Conservation (phyloP, 1,140 invertebrate species). For the Drosophila obscura region DNA sequence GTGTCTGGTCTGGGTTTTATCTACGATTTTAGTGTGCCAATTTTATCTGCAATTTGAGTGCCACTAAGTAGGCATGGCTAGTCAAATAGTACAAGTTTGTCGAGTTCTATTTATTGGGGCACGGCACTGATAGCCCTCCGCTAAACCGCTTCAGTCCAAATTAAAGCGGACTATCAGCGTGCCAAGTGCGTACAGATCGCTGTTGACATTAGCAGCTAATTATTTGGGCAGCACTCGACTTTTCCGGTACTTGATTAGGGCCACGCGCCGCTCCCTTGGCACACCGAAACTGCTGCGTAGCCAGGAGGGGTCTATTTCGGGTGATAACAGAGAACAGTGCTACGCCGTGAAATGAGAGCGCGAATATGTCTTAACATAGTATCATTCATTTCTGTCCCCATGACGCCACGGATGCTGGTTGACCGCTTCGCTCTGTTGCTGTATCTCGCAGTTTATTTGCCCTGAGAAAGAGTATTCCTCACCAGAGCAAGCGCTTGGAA, state of each 20-base stretch:
- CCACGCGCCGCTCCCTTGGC: conserved; percentile 53
- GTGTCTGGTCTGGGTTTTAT: conserved; percentile 46
- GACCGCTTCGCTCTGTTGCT: conserved; percentile 19
- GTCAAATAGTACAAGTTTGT: conserved; percentile 13
- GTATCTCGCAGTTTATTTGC: conserved; percentile 40
- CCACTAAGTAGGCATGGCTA: not conserved
- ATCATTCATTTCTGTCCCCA: conserved; percentile 7
- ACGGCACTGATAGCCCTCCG: conserved; percentile 18
- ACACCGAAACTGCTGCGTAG: conserved; percentile 36
- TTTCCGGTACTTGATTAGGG: conserved; percentile 53
- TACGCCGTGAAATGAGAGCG: not conserved
- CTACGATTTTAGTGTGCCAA: conserved; percentile 7
- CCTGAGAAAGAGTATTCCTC: not conserved
- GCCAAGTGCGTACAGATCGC: not conserved
- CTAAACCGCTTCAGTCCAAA: conserved; percentile 23
- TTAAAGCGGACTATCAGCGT: conserved; percentile 3
- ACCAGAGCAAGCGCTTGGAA: no score
- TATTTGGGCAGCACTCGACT: conserved; percentile 54
- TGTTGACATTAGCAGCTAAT: conserved; percentile 52
- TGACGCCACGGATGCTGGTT: conserved; percentile 43
- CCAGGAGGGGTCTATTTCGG: conserved; percentile 29
- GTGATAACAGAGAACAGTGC: conserved; percentile 24
- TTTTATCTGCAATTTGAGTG: not conserved
- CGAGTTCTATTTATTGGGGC: conserved; percentile 18
- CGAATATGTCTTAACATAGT: not conserved